phyloP scores from a whole-genome alignment of 2,797 vertebrate genomes.

The Ctenopoma multispine region DNA sequence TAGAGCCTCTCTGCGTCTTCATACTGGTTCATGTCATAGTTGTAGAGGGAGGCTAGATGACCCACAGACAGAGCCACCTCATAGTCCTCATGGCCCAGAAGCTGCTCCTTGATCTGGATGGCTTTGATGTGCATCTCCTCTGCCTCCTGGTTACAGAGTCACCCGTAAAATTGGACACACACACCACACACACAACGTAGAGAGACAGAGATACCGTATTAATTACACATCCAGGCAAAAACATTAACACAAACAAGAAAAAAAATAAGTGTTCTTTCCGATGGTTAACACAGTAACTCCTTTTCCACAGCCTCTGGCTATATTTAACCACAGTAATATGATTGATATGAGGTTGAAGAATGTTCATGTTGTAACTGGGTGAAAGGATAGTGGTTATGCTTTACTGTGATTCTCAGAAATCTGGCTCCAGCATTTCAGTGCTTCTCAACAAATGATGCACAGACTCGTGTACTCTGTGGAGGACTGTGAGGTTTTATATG shows the following conservation, averaged over 20 bases:
- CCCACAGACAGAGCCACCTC: conserved; percentile 98
- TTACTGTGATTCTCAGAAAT: no score
- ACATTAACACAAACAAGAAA: not conserved
- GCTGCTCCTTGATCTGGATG: conserved; percentile 99
- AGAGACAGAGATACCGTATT: not conserved
- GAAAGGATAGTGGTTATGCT: no score
- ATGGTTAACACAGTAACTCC: not conserved
- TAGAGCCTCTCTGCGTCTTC: conserved; percentile 98
- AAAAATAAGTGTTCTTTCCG: no score
- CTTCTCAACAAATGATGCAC: no score
- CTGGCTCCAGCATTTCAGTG: no score
- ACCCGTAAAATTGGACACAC: conserved; percentile 1
- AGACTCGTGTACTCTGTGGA: no score
- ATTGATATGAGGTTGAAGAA: no score
- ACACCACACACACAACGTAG: not conserved
- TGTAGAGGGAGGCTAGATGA: conserved; percentile 97
- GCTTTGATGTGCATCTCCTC: conserved; percentile 99
- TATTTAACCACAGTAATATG: not conserved
- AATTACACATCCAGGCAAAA: not conserved
- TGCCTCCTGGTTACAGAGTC: conserved; percentile 87
- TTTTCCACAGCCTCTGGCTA: not conserved
- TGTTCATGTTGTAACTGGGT: no score
- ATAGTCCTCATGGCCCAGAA: conserved; percentile 99
- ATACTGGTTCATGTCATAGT: conserved; percentile 99
- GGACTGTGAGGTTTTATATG: no score